Conservation (phyloP, 2,113 vertebrate genomes). For the Pelecanoides urinatrix region DNA sequence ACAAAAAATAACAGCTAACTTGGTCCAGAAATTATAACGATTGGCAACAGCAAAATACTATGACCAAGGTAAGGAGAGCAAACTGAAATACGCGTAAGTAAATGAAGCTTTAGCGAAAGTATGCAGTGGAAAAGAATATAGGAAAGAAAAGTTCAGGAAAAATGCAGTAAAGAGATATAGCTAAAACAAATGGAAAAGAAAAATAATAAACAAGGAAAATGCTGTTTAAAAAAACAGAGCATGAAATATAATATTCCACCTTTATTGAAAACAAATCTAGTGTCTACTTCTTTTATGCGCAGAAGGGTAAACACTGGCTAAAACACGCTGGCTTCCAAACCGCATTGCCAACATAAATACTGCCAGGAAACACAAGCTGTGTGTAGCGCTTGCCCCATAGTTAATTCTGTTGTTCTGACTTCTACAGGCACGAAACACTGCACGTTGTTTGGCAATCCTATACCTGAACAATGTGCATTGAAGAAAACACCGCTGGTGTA, state of each 20-base stretch:
- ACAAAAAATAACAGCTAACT: background rate
- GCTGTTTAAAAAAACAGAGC: background rate
- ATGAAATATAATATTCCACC: background rate
- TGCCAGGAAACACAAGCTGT: background rate
- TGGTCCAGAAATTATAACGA: background rate
- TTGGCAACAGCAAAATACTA: background rate
- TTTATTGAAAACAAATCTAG: background rate
- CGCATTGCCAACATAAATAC: background rate
- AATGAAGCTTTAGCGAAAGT: background rate
- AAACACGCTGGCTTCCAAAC: background rate
- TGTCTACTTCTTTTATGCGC: background rate
- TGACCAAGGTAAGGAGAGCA: background rate
- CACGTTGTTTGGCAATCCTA: background rate
- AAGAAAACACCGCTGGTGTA: fast-evolving
- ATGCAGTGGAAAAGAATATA: background rate
- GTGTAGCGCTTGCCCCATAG: background rate
- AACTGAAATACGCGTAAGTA: background rate
- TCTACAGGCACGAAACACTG: background rate
- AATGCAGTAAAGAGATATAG: background rate
- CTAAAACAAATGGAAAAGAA: background rate
- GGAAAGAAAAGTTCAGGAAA: background rate
- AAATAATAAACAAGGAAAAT: slow-evolving; percentile 5
- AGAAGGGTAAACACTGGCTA: background rate
- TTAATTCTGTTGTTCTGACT: background rate
- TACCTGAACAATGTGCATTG: background rate